Evolutionary conservation across 2,113 vertebrate species (phyloP).

Genomic region (Gila orcuttii): DNA sequence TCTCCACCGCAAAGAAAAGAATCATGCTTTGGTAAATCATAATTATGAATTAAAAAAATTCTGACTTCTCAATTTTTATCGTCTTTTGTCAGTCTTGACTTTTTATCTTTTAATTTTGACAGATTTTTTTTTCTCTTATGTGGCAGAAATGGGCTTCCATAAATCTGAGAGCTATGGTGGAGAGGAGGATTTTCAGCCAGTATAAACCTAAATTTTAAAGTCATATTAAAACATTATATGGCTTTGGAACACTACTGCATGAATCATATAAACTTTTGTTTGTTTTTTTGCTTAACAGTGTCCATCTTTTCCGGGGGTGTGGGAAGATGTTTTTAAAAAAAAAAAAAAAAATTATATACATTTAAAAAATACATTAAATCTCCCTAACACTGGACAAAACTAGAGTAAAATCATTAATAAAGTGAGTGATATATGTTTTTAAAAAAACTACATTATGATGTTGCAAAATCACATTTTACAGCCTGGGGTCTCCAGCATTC

Average conservation of each 20-base stretch:
- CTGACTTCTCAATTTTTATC: too few species aligned
- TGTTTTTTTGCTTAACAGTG: too few species aligned
- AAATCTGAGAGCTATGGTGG: background rate
- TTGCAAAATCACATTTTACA: too few species aligned
- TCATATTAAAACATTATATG: background rate
- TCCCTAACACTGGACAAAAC: too few species aligned
- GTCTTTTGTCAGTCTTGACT: background rate
- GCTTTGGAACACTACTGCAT: background rate
- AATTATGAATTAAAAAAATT: background rate
- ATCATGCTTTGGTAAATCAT: background rate
- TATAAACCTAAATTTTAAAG: background rate
- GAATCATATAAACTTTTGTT: background rate
- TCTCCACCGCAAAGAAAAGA: background rate
- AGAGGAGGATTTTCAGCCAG: background rate
- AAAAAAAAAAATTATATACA: too few species aligned
- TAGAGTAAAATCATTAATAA: too few species aligned
- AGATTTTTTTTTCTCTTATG: background rate
- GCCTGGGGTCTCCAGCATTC: too few species aligned
- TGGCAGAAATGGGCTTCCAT: background rate
- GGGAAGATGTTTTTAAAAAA: too few species aligned
- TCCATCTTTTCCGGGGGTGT: too few species aligned
- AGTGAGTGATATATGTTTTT: too few species aligned
- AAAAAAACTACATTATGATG: too few species aligned
- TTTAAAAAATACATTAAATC: too few species aligned
- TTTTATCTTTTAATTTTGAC: background rate